Conservation (phyloP, 2,797 vertebrate genomes). For the Naso thynnoides region DNA sequence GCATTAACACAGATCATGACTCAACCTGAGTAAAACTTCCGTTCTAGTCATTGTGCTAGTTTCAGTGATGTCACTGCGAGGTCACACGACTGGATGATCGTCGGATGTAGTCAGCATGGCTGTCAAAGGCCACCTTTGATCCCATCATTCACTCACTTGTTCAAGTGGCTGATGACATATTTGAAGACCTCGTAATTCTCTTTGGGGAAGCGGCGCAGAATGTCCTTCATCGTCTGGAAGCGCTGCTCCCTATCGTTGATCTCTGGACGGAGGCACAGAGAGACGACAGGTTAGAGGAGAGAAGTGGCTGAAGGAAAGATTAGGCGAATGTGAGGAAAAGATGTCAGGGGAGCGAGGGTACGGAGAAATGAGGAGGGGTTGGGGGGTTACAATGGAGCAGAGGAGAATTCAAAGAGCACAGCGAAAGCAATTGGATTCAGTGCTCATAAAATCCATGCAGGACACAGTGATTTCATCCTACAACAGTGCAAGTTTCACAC, state of each 20-base stretch:
- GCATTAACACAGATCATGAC: conserved; percentile 17
- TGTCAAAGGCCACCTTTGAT: conserved; percentile 41
- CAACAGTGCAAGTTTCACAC: conserved; percentile 38
- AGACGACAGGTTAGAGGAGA: conserved; percentile 48
- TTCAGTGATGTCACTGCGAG: conserved; percentile 47
- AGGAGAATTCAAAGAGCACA: conserved; percentile 30
- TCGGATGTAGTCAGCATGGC: conserved; percentile 44
- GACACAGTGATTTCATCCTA: conserved; percentile 48
- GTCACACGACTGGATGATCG: conserved; percentile 45
- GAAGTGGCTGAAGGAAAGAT: conserved; percentile 41
- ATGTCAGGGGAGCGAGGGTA: conserved; percentile 38
- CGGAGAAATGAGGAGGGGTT: conserved; percentile 27
- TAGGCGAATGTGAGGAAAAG: conserved; percentile 30
- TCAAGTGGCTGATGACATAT: conserved; percentile 94
- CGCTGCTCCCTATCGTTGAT: conserved; percentile 95
- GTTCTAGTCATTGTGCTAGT: conserved; percentile 6
- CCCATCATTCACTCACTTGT: conserved; percentile 86
- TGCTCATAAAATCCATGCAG: conserved; percentile 34
- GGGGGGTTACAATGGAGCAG: conserved; percentile 15
- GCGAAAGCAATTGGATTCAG: conserved; percentile 48
- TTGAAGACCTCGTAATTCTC: conserved; percentile 97
- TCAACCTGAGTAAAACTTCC: conserved; percentile 32
- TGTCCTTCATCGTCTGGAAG: conserved; percentile 91
- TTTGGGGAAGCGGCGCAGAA: conserved; percentile 91
- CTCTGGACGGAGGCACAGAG: conserved; percentile 80